Conservation (phyloP, 2,888 invertebrate genomes). For the Deroplatys truncata region DNA sequence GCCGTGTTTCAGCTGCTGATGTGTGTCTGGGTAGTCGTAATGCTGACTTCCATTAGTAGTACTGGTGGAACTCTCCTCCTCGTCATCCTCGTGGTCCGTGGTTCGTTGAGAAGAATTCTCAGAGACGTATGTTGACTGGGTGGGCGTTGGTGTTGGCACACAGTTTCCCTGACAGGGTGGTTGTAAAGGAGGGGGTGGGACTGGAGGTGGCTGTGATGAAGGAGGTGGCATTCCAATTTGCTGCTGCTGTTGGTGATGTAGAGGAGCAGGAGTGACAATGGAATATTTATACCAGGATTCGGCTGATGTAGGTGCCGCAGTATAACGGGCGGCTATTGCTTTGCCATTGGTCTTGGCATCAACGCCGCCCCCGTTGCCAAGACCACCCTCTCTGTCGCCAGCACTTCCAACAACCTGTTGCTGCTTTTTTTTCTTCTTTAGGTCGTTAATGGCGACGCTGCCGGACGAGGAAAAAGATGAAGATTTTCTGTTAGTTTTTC, state of each 20-base stretch:
- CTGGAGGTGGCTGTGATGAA: conserved; percentile 59
- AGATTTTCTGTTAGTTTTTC: conserved; percentile 15
- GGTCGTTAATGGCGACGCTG: conserved; percentile 17
- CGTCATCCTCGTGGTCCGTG: conserved; percentile 55
- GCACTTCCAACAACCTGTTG: background rate
- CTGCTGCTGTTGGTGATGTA: conserved; percentile 50
- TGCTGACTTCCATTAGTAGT: conserved; percentile 54
- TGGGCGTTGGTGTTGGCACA: conserved; percentile 57
- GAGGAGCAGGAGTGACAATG: conserved; percentile 37
- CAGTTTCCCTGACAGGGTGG: background rate
- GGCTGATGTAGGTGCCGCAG: conserved; percentile 67
- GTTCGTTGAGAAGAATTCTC: conserved; percentile 45
- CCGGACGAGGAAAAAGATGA: background rate
- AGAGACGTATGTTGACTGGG: conserved; percentile 56
- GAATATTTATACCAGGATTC: conserved; percentile 57
- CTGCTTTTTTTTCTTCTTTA: conserved; percentile 19
- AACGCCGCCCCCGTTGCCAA: background rate
- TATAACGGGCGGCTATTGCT: conserved; percentile 58
- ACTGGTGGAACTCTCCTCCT: conserved; percentile 18
- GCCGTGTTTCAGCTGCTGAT: background rate
- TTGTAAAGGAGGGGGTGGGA: conserved; percentile 41
- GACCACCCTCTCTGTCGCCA: background rate
- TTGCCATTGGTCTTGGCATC: conserved; percentile 36
- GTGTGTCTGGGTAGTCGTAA: conserved; percentile 52
- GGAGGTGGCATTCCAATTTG: conserved; percentile 52